phyloP scores from a whole-genome alignment of 2,888 invertebrate genomes.

The Byasa hedistus region DNA sequence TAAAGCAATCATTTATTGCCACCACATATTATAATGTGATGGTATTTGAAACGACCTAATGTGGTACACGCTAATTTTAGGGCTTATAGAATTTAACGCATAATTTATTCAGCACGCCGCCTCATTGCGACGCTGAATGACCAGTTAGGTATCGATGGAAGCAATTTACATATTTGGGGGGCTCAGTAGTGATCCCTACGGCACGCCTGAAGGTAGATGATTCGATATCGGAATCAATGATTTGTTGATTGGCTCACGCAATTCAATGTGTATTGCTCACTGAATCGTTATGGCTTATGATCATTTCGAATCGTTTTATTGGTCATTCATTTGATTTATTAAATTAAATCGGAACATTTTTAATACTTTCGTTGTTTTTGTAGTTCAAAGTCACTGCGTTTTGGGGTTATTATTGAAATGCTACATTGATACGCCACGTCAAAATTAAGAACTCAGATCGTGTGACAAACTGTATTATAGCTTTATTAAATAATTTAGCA shows the following conservation, averaged over 20 bases:
- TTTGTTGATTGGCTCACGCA: constrained; percentile 44
- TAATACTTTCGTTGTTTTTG: no score
- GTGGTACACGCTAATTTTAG: constrained; percentile 14
- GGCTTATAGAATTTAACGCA: constrained; percentile 28
- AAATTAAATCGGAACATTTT: no score
- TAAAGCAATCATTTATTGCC: no score
- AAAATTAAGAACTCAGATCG: no score
- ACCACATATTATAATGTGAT: background rate
- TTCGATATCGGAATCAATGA: constrained; percentile 47
- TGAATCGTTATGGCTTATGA: background rate
- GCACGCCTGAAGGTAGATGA: constrained; percentile 38
- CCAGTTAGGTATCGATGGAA: constrained; percentile 52
- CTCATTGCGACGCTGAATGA: constrained; percentile 49
- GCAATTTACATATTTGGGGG: constrained; percentile 58
- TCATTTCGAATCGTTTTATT: background rate
- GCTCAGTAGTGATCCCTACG: constrained; percentile 48
- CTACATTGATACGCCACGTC: no score
- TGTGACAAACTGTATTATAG: no score
- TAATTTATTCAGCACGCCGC: constrained; percentile 44
- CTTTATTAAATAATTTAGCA: no score
- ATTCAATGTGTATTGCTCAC: constrained; percentile 11
- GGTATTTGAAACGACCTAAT: constrained; percentile 5
- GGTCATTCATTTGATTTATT: background rate
- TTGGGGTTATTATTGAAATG: no score
- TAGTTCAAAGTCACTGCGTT: no score